phyloP scores from a whole-genome alignment of 2,888 invertebrate species.

The Hylaea fasciaria region DNA sequence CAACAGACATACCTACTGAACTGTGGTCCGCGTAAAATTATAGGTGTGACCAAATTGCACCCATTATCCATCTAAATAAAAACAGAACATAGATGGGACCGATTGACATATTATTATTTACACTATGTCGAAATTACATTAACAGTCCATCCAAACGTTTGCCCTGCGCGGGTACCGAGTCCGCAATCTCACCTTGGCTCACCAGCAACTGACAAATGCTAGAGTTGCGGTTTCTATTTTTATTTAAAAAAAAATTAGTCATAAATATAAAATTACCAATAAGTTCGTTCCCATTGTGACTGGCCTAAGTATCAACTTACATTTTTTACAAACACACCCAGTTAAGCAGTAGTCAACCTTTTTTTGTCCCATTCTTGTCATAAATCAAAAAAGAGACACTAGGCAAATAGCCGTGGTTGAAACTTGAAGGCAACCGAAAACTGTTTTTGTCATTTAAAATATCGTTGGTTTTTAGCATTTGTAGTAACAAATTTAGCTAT shows the following conservation, averaged over 20 bases:
- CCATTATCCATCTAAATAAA: no score
- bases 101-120: no score
- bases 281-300: conserved; percentile 6
- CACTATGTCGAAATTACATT: no score
- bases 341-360: conserved; percentile 14
- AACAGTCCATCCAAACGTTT: no score
- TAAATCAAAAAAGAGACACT: conserved; percentile 28
- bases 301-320: conserved; percentile 9
- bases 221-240: neutral
- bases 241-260: no score
- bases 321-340: conserved; percentile 17
- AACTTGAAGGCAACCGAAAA: conserved; percentile 17
- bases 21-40: no score
- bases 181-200: no score
- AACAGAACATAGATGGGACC: no score
- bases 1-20: no score
- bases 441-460: conserved; percentile 23
- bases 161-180: no score
- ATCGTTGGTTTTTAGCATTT: conserved; percentile 1
- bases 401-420: conserved; percentile 12
- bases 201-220: neutral
- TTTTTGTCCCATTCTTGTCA: conserved; percentile 25
- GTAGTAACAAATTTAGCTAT: conserved; percentile 6
- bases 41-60: no score
- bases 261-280: conserved; percentile 5